Evolutionary conservation across 2,113 vertebrate species (phyloP), one percentile per base, ranked within the genome.

Genomic region (Otolemur garnettii): DNA sequence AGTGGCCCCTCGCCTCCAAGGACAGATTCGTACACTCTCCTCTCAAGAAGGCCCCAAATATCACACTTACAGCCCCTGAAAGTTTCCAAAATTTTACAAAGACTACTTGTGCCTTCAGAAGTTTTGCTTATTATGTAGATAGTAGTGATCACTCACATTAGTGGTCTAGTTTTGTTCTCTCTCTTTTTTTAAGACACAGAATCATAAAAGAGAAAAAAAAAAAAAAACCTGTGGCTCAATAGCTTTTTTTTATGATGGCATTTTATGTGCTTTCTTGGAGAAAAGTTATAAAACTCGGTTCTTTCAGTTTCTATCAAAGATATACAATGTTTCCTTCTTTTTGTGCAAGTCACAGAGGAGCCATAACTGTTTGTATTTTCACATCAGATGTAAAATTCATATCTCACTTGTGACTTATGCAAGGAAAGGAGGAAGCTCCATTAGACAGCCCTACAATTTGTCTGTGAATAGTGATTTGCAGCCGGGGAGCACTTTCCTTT

Each of bases 391-490:
- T 98, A 98, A 98, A 98, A 98, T 97, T 98, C 93, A 97, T 96
- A 64, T 81, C 21, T 97, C 95, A 86, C 83, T 98, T 97, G 92
- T 98, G 98, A 98, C 94, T 97, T 98, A 97, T 93, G 94, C 82
- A 97, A 97, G 90, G 91, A 97, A 98, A 98, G 98, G 85, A 97
- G 71, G 96, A 98, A 97, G 85, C 87, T 97, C 98, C 97, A 98
- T 98, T 98, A 98, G 98, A 97, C 93, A 97, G 96, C 95, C 87
- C 74, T 96, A 96, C 95, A 97, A 97, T 97, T 97, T 98, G 93
- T 95, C 96, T 96, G 33, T 74, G 55, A 98, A 97, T 68, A 97
- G 95, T 91, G 95, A 98, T 98, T 97, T 98, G 98, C 75, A 81
- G 77, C 95, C 97, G 92, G 98, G 97, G 97, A 98, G 82, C 94